A percentile compares a stretch with the other conserved stretches of the same genome.
These are phyloP conservation scores for Mobula birostris DNA, from an alignment of 2,113 vertebrate species.

Conservation along the genomic window DNA sequence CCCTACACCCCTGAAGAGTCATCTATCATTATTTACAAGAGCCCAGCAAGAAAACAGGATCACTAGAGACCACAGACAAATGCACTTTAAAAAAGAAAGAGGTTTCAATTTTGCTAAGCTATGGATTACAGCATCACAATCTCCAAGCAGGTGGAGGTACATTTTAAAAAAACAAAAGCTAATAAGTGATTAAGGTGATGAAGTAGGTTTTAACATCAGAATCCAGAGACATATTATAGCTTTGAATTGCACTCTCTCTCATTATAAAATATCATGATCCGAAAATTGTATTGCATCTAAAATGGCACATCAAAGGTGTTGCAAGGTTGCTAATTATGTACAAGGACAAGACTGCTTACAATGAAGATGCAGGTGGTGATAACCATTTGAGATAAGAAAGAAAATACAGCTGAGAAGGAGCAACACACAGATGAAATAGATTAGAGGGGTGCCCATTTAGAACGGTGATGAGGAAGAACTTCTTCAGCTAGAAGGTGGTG, in stretches of 20 bases:
- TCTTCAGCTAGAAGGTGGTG: no score
- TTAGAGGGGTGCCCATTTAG: no score
- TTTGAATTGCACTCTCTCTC: neutral
- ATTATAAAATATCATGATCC: neutral
- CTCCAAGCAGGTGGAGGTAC: neutral
- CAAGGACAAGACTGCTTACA: no score
- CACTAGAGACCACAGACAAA: neutral
- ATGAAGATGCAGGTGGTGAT: no score
- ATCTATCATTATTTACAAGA: neutral
- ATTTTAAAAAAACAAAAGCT: neutral
- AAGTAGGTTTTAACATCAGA: neutral
- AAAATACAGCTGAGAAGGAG: no score
- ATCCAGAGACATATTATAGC: neutral
- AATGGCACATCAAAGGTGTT: no score
- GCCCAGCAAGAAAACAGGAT: neutral
- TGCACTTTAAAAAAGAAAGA: neutral
- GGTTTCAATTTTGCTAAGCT: neutral
- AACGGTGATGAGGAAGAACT: no score
- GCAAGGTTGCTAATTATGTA: no score
- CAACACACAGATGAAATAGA: no score
- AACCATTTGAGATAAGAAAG: no score
- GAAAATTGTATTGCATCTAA: no score
- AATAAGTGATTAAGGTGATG: neutral
- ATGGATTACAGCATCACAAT: neutral
- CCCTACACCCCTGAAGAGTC: neutral